phyloP scores from a whole-genome alignment of 2,113 vertebrate species.

The Leucopternis melanops region DNA sequence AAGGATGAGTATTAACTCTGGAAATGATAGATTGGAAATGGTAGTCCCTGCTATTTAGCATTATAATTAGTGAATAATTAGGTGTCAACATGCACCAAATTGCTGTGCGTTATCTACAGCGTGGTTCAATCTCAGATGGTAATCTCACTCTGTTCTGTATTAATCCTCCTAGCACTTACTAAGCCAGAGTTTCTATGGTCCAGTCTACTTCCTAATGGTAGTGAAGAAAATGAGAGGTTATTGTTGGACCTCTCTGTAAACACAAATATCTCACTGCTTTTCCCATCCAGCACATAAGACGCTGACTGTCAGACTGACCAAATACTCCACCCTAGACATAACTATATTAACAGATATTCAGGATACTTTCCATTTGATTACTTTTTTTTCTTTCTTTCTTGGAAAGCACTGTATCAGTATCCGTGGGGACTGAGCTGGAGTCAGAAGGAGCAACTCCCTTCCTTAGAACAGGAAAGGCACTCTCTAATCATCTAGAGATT shows the following conservation, averaged over 20 bases:
- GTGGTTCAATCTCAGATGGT: not conserved
- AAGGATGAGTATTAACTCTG: not conserved
- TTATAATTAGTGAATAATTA: not conserved
- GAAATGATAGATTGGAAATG: not conserved
- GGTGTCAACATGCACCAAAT: not conserved
- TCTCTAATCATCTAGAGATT: not conserved
- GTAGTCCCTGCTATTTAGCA: not conserved
- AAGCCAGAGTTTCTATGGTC: not conserved
- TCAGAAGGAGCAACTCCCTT: constrained; percentile 30
- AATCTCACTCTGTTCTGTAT: not conserved
- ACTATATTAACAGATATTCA: not conserved
- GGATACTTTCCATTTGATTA: not conserved
- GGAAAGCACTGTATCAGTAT: not conserved
- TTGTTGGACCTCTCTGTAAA: not conserved
- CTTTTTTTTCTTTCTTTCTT: not conserved
- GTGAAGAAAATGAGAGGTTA: not conserved
- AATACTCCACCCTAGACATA: not conserved
- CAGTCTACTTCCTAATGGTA: not conserved
- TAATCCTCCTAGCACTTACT: not conserved
- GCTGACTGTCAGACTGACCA: not conserved
- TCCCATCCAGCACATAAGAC: not conserved
- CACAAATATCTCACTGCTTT: not conserved
- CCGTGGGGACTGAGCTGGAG: not conserved
- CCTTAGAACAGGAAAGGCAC: not conserved
- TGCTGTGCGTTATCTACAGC: not conserved